Evolutionary conservation across 2,797 vertebrate genomes (phyloP).

Genomic region (Acestrorhynchus altus): DNA sequence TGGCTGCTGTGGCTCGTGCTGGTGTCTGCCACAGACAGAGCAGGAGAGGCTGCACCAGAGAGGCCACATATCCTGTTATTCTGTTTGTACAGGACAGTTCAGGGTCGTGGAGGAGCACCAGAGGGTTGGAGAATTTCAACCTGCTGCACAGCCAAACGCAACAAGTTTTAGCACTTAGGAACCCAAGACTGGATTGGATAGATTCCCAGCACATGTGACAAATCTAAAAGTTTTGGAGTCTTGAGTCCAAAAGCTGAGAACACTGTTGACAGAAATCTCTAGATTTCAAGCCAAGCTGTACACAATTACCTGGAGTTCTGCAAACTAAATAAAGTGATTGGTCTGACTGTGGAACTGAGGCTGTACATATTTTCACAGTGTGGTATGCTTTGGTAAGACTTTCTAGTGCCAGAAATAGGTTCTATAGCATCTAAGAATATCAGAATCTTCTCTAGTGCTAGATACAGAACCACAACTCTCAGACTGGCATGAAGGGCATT

Average conservation of each 20-base stretch:
- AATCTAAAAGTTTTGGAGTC: slow-evolving; percentile 6
- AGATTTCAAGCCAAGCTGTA: not conserved
- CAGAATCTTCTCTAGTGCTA: too few relatives aligned
- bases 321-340: not conserved
- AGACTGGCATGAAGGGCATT: too few relatives aligned
- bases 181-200: not conserved
- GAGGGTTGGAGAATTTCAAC: slow-evolving; percentile 27
- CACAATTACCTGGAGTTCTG: slow-evolving; percentile 19
- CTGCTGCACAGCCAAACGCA: slow-evolving; percentile 47
- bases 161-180: slow-evolving; percentile 2
- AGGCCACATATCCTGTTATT: slow-evolving; percentile 69
- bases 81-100: slow-evolving; percentile 54
- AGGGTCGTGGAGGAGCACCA: slow-evolving; percentile 38
- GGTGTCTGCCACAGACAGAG: slow-evolving; percentile 31
- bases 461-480: too few relatives aligned
- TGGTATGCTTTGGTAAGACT: too few relatives aligned
- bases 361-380: slow-evolving; percentile 60
- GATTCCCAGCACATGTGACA: slow-evolving; percentile 15
- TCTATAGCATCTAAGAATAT: too few relatives aligned
- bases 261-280: not conserved
- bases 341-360: slow-evolving; percentile 10
- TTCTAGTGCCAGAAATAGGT: too few relatives aligned
- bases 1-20: slow-evolving; percentile 19
- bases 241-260: not conserved
- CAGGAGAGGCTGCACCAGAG: slow-evolving; percentile 34